These are phyloP conservation scores for Ophiothrix spiculata DNA, from an alignment of 35 echinoderm and acorn worm genomes.

Conservation along the genomic window DNA sequence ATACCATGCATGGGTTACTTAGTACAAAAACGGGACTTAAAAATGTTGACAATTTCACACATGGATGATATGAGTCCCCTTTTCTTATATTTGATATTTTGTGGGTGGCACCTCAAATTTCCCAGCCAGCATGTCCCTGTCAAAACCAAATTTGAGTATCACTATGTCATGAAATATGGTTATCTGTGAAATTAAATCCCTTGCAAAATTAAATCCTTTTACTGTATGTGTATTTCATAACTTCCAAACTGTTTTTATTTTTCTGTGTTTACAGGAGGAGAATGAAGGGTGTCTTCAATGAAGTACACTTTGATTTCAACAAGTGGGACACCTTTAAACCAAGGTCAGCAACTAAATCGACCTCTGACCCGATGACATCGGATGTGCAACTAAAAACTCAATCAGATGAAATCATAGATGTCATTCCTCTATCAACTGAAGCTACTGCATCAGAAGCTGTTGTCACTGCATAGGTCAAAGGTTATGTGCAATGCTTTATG, in stretches of 20 bases:
- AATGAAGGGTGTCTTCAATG: conserved; percentile 79
- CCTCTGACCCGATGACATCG: conserved; percentile 20
- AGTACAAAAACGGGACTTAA: too few relatives aligned
- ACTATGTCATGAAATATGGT: not conserved
- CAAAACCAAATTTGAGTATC: not conserved
- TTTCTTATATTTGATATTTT: not conserved
- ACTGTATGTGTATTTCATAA: not conserved
- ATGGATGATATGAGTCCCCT: not conserved
- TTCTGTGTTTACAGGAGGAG: conserved; percentile 57
- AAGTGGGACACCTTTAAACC: conserved; percentile 20
- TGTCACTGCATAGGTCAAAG: not conserved
- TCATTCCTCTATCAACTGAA: not conserved
- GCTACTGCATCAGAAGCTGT: not conserved
- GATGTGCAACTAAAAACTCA: conserved; percentile 68
- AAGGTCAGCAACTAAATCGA: conserved; percentile 15
- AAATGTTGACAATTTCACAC: too few relatives aligned
- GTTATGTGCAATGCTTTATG: not conserved
- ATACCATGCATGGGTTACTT: too few relatives aligned
- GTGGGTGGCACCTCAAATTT: not conserved
- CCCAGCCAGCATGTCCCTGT: too few relatives aligned
- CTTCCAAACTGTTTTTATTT: not conserved
- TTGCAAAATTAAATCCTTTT: not conserved
- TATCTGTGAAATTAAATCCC: not conserved
- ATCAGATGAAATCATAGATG: conserved; percentile 9
- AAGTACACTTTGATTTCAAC: conserved; percentile 78